Evolutionary conservation across 2,797 vertebrate species (phyloP), one percentile per base, ranked within the genome.

Genomic region (Nothura maculosa): DNA sequence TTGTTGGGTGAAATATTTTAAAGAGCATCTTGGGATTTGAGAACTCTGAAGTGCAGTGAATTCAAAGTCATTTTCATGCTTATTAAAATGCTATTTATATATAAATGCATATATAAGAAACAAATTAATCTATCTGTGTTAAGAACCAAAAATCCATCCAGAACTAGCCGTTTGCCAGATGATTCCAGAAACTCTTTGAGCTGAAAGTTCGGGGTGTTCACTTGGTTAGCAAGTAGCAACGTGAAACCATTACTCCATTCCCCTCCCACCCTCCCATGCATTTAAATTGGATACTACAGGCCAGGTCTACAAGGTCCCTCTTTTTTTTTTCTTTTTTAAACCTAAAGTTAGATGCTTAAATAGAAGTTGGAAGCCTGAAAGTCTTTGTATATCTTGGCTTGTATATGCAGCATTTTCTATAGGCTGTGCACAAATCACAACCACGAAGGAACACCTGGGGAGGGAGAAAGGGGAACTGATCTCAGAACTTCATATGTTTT

Each of bases 401-500:
- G 10, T 54, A 45, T 52, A n/a, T 22, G 61, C 61, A 84, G 63
- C 55, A 61, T 93, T 96, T 94, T 94, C 95, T 95, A 89, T 94
- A 79, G 85, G 55, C 85, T 91, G 67, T 91, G 91, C 86, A 92
- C 86, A 95, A 91, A 92, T 96, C 83, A 85, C 72, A 89, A 88
- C 90, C 91, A 85, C 11, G 12, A 91, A 95, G 52, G 74, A 94
- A 94, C 90, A 95, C 90, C 92, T 96, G 90, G 89, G 82, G 80
- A 85, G 90, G 60, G 63, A 95, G 70, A 84, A 79, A 81, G 20
- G 86, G 89, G 82, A 95, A 89, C 93, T 94, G 85, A 94, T 92
- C 93, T 95, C 93, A 93, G 79, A 89, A 61, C 63, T 94, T 95
- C 95, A 93, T 85, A 25, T 95, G 95, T 69, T 96, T 95, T 83